These are phyloP conservation scores for Brenthis hecate DNA, from an alignment of 2,888 invertebrate genomes.

Conservation along the genomic window DNA sequence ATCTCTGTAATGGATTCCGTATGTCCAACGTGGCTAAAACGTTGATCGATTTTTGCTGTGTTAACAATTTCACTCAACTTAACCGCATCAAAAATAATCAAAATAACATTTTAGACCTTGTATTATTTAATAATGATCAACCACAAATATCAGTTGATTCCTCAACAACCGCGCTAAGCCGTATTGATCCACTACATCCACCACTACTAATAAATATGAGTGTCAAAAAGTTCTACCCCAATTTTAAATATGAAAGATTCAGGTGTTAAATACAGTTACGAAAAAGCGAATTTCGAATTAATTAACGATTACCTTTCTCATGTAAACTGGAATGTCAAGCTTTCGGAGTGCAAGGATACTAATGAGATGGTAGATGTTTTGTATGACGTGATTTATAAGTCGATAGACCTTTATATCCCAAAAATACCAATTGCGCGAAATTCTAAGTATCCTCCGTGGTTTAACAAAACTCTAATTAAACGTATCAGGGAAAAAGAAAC, in stretches of 20 bases:
- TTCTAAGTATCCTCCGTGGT: constrained; percentile 20
- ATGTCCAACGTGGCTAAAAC: constrained; percentile 2
- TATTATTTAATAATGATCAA: constrained; percentile 4
- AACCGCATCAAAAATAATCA: not conserved
- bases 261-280: not conserved
- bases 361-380: constrained; percentile 4
- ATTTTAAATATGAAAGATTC: not conserved
- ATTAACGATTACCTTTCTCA: no score
- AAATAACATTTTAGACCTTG: constrained; percentile 5
- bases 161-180: not conserved
- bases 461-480: no score
- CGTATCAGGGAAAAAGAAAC: not conserved
- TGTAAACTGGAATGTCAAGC: not conserved
- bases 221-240: no score
- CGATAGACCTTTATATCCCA: constrained; percentile 1
- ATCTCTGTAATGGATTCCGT: no score
- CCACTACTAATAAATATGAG: not conserved
- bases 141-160: not conserved
- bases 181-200: constrained; percentile 11
- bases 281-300: constrained; percentile 7
- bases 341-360: not conserved
- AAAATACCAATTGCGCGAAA: not conserved
- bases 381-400: not conserved
- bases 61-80: constrained; percentile 6
- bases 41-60: constrained; percentile 3